Evolutionary conservation across 2,797 vertebrate species (phyloP), one percentile per base, ranked within the genome.

Genomic region (Squalus acanthias): DNA sequence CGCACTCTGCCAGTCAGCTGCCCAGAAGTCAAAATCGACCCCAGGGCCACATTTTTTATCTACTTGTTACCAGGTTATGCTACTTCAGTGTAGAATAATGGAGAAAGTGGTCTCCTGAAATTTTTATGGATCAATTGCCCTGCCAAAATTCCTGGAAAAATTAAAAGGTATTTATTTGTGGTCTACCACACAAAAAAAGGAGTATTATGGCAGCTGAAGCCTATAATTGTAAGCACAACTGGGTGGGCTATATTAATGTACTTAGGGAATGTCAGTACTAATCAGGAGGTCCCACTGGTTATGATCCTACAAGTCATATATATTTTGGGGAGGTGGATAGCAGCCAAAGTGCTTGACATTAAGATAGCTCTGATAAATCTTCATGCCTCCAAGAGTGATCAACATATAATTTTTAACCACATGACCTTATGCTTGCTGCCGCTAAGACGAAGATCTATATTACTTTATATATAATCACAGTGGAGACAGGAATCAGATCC

Each of bases 221-320:
- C 89, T 92, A 29, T 65, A 91, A 92, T 63, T 63, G 33, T n/a
- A 65, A 60, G 60, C 60, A 65, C 89, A n/a, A n/a, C 57, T 63
- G 89, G 63, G 33, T 92, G 26, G 89, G 89, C 57, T 57, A n/a
- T 92, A 92, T 92, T 92, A 60, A 65, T 63, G 57, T 15, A 20
- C 57, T 92, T 92, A 63, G 57, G 15, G 57, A 92, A 65, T 92
- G 33, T 92, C 57, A n/a, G 57, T 65, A 65, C 60, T n/a, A 92
- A 92, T 92, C 13, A 92, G 89, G 89, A 92, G 60, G 63, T 92
- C 57, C 89, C 57, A n/a, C 89, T 63, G 60, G 33, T 92, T 60
- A 92, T 17, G 29, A 92, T n/a, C 89, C 63, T 92, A 17, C 26
- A 65, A 92, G 60, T n/a, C n/a, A 20, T 65, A 63, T 65, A 92